Percentiles rank a stretch among this genome's conserved stretches.
These are phyloP conservation scores for Aplodontia rufa DNA, from an alignment of 2,113 vertebrate genomes.

Conservation along the genomic window DNA sequence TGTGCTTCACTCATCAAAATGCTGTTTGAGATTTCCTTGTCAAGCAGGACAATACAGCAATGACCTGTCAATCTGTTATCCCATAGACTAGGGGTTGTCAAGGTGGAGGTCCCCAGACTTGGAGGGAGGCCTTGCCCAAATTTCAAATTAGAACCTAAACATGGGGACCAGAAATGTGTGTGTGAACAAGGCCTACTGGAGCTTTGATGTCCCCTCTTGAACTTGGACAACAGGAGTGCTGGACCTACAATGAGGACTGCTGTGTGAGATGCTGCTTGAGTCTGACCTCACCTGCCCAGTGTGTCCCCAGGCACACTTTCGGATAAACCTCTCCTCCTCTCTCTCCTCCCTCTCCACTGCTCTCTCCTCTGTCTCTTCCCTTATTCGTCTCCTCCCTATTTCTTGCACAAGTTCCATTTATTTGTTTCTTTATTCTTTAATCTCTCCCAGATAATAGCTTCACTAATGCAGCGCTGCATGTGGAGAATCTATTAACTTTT, in stretches of 20 bases:
- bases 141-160: background rate
- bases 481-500: slow-evolving; percentile 78
- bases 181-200: background rate
- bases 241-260: background rate
- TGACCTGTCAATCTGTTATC: background rate
- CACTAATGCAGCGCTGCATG: slow-evolving; percentile 68
- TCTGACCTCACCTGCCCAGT: background rate
- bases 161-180: background rate
- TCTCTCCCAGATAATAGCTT: slow-evolving; percentile 69
- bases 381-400: background rate
- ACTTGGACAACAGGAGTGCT: background rate
- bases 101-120: background rate
- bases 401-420: slow-evolving; percentile 1
- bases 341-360: background rate
- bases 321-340: background rate
- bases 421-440: slow-evolving; percentile 65
- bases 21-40: background rate
- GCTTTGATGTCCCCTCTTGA: background rate
- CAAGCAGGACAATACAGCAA: background rate
- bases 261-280: background rate
- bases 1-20: background rate
- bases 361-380: no score
- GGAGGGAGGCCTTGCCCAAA: background rate
- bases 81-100: background rate
- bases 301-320: background rate